Conservation (phyloP, 2,113 vertebrate species). For the Labeo rohita region DNA sequence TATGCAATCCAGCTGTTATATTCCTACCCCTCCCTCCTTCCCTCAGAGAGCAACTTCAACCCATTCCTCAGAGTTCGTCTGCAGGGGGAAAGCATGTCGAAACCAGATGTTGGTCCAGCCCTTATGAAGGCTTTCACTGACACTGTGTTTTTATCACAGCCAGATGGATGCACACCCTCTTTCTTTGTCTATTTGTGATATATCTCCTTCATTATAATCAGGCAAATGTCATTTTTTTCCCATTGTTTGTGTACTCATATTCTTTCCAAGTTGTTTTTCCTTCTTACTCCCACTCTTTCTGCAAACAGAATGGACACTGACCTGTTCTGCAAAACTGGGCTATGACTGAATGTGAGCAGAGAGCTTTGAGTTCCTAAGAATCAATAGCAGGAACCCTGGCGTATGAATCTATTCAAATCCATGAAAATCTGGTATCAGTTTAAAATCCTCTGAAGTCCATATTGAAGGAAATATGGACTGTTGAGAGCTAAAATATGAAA, state of each 20-base stretch:
- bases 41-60: constrained; percentile 43
- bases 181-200: constrained; percentile 26
- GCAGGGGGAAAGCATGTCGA: constrained; percentile 52
- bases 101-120: constrained; percentile 61
- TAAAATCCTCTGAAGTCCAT: constrained; percentile 45
- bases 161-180: constrained; percentile 45
- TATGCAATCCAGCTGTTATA: constrained; percentile 49
- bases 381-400: constrained; percentile 2
- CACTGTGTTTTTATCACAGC: constrained; percentile 56
- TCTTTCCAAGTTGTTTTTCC: constrained; percentile 3
- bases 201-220: neutral
- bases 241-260: constrained; percentile 6
- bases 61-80: constrained; percentile 47
- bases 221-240: neutral
- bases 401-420: constrained; percentile 33
- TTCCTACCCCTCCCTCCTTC: constrained; percentile 35
- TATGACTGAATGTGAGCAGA: constrained; percentile 21
- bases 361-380: constrained; percentile 21
- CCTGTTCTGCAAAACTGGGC: neutral
- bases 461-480: constrained; percentile 19
- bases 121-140: constrained; percentile 49
- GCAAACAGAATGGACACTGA: constrained; percentile 20
- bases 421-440: constrained; percentile 47
- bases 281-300: neutral
- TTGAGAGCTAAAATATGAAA: constrained; percentile 6